Evolutionary conservation across 2,797 vertebrate genomes (phyloP), one percentile per base, ranked within the genome.

Genomic region (Microchirus variegatus): DNA sequence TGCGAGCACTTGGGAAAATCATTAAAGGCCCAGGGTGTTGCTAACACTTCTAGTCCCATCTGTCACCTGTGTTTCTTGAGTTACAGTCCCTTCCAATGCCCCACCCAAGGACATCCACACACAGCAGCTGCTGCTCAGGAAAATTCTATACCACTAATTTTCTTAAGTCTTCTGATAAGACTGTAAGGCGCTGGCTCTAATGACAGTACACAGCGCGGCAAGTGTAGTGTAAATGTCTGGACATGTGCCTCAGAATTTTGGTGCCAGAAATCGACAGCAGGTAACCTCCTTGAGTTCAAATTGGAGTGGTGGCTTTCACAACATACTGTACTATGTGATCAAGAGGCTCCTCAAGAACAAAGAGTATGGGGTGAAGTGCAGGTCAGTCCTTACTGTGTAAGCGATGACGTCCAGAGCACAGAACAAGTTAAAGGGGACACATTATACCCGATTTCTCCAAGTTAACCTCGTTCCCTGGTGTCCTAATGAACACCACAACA

Each of bases 1-100:
- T 31, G 48, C 26, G 49, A 53, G 53, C 59, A 31, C 75, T 64
- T 55, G 48, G 58, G 80, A 70, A 57, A 75, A 74, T 75, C 78
- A 79, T 83, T 74, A 75, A 75, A 38, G 56, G 50, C 51, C 10
- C 9, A n/a, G 73, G 73, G 83, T 84, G 88, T 87, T 78, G 81
- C 81, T 77, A 41, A 85, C 83, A 85, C 87, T 77, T 86, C 46
- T 59, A 15, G 22, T 77, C 63, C 86, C 88, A 80, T 89, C 90
- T 92, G 91, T 82, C 73, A 43, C 18, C 69, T 65, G 70, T 56
- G 67, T 82, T 77, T 54, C 78, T 92, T 87, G 63, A 75, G 82
- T 91, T 87, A 91, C 89, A 72, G 50, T 31, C 5, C 17, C 67
- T 67, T 62, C 44, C 63, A 16, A 18, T 1, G 75, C 75, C 58